Conservation (phyloP, 2,797 vertebrate species). For the Bradypodion pumilum region DNA sequence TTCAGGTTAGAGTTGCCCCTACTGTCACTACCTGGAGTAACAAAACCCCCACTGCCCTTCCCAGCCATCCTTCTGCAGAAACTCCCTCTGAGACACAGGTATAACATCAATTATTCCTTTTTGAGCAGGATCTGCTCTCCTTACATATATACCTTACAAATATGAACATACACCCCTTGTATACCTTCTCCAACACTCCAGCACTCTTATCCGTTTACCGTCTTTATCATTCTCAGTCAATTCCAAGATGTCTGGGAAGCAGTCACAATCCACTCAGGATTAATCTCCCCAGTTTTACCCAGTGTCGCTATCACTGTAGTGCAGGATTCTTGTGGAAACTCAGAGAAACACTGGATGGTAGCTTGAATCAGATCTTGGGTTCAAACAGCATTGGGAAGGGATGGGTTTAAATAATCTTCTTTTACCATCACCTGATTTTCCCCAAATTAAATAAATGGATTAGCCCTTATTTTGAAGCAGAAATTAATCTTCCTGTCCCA, state of each 20-base stretch:
- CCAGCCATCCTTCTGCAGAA: conserved; percentile 90
- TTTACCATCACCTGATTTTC: not conserved
- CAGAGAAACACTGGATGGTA: conserved; percentile 18
- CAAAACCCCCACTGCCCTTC: conserved; percentile 97
- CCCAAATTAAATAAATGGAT: not conserved
- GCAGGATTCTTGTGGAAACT: not conserved
- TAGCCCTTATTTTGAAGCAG: conserved; percentile 22
- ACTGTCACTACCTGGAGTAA: conserved; percentile 99
- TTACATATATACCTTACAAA: conserved; percentile 4
- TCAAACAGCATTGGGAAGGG: not conserved
- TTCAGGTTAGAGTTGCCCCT: conserved; percentile 98
- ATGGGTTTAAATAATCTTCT: conserved; percentile 43
- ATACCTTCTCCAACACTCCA: not conserved
- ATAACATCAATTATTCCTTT: conserved; percentile 80
- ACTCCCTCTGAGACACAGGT: conserved; percentile 92
- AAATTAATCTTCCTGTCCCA: conserved; percentile 2
- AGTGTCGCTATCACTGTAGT: rapidly evolving
- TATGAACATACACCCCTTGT: not conserved
- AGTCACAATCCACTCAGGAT: conserved; percentile 7
- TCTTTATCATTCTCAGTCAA: conserved; percentile 44
- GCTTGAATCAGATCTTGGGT: conserved; percentile 10
- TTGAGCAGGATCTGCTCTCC: conserved; percentile 66
- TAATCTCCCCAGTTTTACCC: not conserved
- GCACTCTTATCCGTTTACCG: not conserved
- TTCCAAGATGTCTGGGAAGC: conserved; percentile 34